Evolutionary conservation across 2,113 vertebrate genomes (phyloP), one percentile per base, ranked within the genome.

Genomic region (Nannospalax galili): DNA sequence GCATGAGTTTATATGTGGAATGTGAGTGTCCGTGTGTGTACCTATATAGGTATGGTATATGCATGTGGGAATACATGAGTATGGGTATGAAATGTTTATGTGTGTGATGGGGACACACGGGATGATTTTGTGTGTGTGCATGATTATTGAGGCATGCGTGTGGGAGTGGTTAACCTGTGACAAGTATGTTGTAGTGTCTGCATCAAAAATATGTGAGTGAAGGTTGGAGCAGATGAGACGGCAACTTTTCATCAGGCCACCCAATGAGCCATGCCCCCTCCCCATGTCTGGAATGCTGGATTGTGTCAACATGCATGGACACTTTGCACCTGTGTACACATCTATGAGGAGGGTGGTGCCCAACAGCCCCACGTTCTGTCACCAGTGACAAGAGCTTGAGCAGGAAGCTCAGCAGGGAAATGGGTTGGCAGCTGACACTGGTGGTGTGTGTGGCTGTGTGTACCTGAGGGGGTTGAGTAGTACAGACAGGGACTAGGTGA

Each of bases 231-330:
- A 30, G 4, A 0, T 30, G 37, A 24, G 17, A 28, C 24, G 0
- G 12, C 1, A 4, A 5, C 3, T 17, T 24, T 16, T 17, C 22
- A 0, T 1, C 7, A 0, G 1, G 35, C 8, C 35, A 3, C 35
- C 22, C 70, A 3, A 1, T 14, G 3, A 16, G 37, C 65, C 52
- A 11, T 1, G 0, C 1, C 17, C 20, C 12, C 62, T 42, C n/a
- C 3, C 1, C 4, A 56, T 35, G 26, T 58, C 45, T 74, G 40
- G 45, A 52, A 64, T 2, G 62, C 28, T 52, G 32, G 32, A 32
- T 4, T 1, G 7, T 45, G 6, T 24, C 32, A n/a, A 30, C 4
- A 26, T 3, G 28, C n/a, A 7, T 2, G 9, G 45, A 3, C 32
- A 1, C 8, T 56, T 37, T 64, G 64, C 52, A 5, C 37, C 58